Evolutionary conservation across 2,888 invertebrate genomes (phyloP).

Genomic region (Dryadula phaetusa): DNA sequence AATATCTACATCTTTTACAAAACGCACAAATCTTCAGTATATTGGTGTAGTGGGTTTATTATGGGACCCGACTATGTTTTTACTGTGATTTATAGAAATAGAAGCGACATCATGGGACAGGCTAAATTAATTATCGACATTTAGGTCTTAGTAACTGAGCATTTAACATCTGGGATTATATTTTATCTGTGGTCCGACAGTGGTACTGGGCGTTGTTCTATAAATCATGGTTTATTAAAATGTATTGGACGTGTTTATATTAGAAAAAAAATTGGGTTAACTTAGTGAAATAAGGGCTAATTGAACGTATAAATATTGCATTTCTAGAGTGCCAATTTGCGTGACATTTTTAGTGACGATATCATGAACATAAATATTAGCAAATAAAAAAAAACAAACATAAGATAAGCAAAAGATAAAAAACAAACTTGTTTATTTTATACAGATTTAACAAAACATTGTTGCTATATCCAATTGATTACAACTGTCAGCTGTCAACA

Average conservation of each 20-base stretch:
- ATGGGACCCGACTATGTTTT: conserved; percentile 60
- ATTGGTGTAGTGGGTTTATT: conserved; percentile 77
- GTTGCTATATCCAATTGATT: too few species aligned
- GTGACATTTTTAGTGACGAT: conserved; percentile 28
- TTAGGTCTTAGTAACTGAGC: conserved; percentile 1
- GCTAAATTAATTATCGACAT: conserved; percentile 4
- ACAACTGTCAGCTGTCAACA: not conserved
- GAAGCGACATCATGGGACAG: conserved; percentile 28
- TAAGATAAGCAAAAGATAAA: too few species aligned
- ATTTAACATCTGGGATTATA: conserved; percentile 15
- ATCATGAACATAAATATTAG: conserved; percentile 21
- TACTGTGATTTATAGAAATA: conserved; percentile 57
- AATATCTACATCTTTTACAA: conserved; percentile 49
- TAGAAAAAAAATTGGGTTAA: conserved; percentile 42
- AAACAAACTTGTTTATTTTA: too few species aligned
- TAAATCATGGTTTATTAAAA: conserved; percentile 48
- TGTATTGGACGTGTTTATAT: conserved; percentile 42
- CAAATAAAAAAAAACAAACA: not conserved
- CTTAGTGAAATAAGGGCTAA: conserved; percentile 45
- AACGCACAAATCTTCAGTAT: conserved; percentile 57
- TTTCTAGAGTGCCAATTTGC: conserved; percentile 35
- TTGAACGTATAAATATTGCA: conserved; percentile 34
- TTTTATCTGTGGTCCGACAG: conserved; percentile 18
- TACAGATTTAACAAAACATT: too few species aligned
- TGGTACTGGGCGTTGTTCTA: conserved; percentile 35